A percentile compares a stretch with the other conserved stretches of the same genome.
phyloP scores from a whole-genome alignment of 2,888 invertebrate species.

The Pelosia muscerda region DNA sequence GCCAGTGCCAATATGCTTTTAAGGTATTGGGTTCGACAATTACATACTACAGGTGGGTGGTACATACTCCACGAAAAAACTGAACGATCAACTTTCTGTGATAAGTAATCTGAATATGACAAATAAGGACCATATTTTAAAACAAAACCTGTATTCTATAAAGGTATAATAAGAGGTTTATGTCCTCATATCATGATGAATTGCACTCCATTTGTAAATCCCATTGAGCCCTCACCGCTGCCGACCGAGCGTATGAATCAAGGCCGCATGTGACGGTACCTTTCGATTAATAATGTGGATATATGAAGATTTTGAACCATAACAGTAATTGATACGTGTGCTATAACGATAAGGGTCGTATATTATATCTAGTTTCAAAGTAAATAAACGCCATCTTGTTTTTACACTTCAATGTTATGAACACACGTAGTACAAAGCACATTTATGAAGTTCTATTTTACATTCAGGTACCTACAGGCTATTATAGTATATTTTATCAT shows the following conservation, averaged over 20 bases:
- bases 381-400: not conserved
- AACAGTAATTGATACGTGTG: not conserved
- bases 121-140: constrained; percentile 32
- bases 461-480: not conserved
- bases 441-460: not conserved
- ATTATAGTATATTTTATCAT: too few species aligned
- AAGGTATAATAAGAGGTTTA: constrained; percentile 29
- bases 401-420: not conserved
- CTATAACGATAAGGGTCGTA: constrained; percentile 23
- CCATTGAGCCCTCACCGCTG: constrained; percentile 24
- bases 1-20: not conserved
- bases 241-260: constrained; percentile 36
- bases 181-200: constrained; percentile 38
- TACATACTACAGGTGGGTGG: not conserved
- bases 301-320: constrained; percentile 25
- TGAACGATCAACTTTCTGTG: not conserved
- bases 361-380: not conserved
- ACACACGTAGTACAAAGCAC: not conserved
- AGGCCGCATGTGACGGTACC: constrained; percentile 21
- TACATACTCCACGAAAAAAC: not conserved
- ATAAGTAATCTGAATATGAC: constrained; percentile 26
- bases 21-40: not conserved
- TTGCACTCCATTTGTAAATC: constrained; percentile 44
- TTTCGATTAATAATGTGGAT: constrained; percentile 35
- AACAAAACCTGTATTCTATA: constrained; percentile 23